Conservation (phyloP, 2,113 vertebrate genomes). For the Jaculus jaculus region DNA sequence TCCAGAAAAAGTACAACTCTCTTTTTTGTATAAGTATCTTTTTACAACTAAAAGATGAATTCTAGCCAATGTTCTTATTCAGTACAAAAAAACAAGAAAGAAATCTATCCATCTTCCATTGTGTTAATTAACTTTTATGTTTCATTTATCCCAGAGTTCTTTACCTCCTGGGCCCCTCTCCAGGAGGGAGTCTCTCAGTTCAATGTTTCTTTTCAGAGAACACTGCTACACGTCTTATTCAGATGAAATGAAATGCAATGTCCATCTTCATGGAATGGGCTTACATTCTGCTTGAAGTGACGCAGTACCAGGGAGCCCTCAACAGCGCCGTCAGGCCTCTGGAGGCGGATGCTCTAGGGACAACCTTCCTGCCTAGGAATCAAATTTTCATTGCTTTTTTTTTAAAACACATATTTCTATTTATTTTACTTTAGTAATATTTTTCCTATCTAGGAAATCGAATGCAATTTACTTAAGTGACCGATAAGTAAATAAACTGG, state of each 20-base stretch:
- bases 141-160: no score
- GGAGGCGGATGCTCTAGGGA: neutral
- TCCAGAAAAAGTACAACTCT: neutral
- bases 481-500: constrained; percentile 71
- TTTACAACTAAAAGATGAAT: neutral
- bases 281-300: neutral
- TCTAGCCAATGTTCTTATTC: neutral
- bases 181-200: no score
- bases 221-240: neutral
- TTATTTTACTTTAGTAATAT: constrained; percentile 83
- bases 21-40: neutral
- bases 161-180: no score
- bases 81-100: neutral
- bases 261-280: neutral
- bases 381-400: neutral
- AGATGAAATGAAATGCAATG: neutral
- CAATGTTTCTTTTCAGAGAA: no score
- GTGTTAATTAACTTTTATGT: neutral
- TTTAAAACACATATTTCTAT: constrained; percentile 51
- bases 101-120: neutral
- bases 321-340: no score
- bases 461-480: constrained; percentile 71
- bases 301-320: no score
- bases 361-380: neutral
- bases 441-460: constrained; percentile 72